phyloP scores from a whole-genome alignment of 2,888 invertebrate species.

The Malachius bipustulatus region DNA sequence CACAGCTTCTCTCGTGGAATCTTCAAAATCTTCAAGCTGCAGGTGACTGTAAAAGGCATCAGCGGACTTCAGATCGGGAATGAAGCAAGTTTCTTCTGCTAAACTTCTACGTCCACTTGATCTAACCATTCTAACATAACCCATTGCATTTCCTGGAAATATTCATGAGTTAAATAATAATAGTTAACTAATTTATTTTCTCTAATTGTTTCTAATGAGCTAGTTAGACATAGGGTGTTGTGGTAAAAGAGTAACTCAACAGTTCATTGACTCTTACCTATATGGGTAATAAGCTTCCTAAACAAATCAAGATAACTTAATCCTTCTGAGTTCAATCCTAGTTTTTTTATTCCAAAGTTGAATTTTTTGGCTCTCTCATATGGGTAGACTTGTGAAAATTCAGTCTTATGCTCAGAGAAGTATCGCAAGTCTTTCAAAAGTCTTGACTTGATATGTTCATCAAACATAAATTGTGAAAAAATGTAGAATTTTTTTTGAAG shows the following conservation, averaged over 20 bases:
- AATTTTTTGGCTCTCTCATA: constrained; percentile 91
- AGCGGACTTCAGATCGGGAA: constrained; percentile 61
- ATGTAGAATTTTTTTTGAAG: constrained; percentile 83
- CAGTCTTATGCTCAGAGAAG: constrained; percentile 61
- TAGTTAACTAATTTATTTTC: too few species aligned
- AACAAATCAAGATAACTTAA: constrained; percentile 88
- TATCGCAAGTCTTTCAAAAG: constrained; percentile 77
- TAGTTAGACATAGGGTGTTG: too few species aligned
- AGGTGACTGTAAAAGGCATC: constrained; percentile 49
- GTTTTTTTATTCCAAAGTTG: constrained; percentile 76
- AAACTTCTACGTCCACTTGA: constrained; percentile 90
- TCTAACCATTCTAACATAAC: constrained; percentile 86
- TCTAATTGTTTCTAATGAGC: too few species aligned
- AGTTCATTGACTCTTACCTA: constrained; percentile 64
- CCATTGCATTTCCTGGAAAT: constrained; percentile 70
- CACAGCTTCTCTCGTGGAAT: constrained; percentile 51
- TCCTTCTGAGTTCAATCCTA: constrained; percentile 72
- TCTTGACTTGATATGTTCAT: constrained; percentile 94
- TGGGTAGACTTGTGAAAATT: constrained; percentile 59
- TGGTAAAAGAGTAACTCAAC: too few species aligned
- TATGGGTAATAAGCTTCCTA: constrained; percentile 81
- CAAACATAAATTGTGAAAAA: constrained; percentile 94
- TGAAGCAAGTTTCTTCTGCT: constrained; percentile 79
- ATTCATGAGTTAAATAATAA: not conserved
- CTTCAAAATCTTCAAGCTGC: constrained; percentile 43